phyloP scores from a whole-genome alignment of 2,797 vertebrate species.

The Pygocentrus nattereri region DNA sequence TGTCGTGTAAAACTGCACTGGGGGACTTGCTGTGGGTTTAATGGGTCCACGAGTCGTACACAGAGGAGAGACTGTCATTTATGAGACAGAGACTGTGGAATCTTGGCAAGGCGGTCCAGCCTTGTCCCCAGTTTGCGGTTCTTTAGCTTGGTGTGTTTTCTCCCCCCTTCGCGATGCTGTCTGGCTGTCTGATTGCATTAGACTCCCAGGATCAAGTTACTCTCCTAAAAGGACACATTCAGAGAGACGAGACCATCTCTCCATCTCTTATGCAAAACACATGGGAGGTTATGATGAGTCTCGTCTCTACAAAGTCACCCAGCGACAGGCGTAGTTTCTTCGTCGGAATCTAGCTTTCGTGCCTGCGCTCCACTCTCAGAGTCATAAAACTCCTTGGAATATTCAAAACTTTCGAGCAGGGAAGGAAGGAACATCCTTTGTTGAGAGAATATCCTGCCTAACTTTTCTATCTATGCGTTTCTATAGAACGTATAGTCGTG shows the following conservation, averaged over 20 bases:
- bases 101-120: background rate
- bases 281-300: background rate
- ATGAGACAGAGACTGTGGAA: constrained; percentile 24
- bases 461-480: no score
- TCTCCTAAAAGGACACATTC: constrained; percentile 20
- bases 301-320: background rate
- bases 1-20: constrained; percentile 26
- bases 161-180: background rate
- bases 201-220: background rate
- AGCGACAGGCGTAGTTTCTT: no score
- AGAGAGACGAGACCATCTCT: background rate
- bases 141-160: background rate
- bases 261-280: constrained; percentile 1
- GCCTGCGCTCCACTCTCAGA: no score
- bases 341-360: no score
- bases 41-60: background rate
- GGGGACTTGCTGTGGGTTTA: constrained; percentile 12
- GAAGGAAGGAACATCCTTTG: no score
- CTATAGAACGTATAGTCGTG: no score
- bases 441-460: no score
- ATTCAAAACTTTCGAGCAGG: no score
- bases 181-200: background rate
- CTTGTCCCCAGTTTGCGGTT: background rate
- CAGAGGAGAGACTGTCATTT: constrained; percentile 35
- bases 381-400: no score